Base-by-base conservation (phyloP, 2,113 vertebrate genomes). In the Gymnorhina tibicen region DNA sequence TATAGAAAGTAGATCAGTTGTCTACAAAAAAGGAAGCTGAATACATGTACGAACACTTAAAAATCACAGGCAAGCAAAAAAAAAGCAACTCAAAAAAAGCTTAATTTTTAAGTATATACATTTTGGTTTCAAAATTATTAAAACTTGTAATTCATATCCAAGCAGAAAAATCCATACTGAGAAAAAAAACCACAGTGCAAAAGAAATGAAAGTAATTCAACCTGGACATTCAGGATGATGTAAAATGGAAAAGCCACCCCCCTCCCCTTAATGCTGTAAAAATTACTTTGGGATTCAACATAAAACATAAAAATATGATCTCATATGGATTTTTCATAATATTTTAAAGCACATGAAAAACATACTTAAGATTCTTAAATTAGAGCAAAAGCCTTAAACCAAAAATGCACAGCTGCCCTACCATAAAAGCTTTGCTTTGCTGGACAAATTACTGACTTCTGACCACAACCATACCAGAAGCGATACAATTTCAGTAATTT, bases 311-410 rank as follows among this genome's bases (percentile, higher is more conserved):
- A 76, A 84, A 70, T 42, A 73, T 0, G 0, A 24, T 19, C 18
- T 70, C 26, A 11, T 39, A 53, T 13, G 11, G 46, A 62, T 33
- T 85, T 92, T 79, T 83, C 16, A 21, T 24, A 42, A 11, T 77
- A 95, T 67, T 92, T 93, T 63, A 37, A 88, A 93, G 46, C 15
- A 90, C 33, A 35, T 27, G 4, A 83, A 90, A 85, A 82, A 20
- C 3, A 47, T 13, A 66, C 17, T 47, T 59, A 82, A 46, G 33
- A 66, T 35, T 86, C 30, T 24, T 81, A 77, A 74, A 69, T n/a
- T 16, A 72, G 16, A 77, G 32, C 52, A 69, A 88, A 85, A 91
- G 30, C 22, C 42, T 89, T 79, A 68, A 52, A 50, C 7, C 5
- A 26, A 73, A 78, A 91, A 62, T 37, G 6, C 39, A 52, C 53